Conservation (phyloP, 2,888 invertebrate species). For the Caenorhabditis parvicauda region DNA sequence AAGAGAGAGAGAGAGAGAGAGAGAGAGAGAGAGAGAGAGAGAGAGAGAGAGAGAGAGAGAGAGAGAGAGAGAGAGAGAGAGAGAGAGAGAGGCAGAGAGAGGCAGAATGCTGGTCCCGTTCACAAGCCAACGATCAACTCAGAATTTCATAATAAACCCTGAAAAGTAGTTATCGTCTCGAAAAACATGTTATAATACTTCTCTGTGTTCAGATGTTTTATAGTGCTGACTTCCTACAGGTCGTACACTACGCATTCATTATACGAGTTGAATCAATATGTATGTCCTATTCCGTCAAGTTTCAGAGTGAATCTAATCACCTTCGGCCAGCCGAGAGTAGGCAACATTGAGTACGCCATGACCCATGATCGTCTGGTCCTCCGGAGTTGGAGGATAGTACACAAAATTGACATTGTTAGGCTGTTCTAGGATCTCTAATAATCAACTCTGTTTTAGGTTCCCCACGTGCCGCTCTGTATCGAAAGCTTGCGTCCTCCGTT, state of each 20-base stretch:
- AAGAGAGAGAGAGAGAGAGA: too few relatives aligned
- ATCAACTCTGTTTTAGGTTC: conserved; percentile 28
- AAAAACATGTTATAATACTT: neutral
- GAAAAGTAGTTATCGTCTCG: too few relatives aligned
- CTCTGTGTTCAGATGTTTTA: neutral
- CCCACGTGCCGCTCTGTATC: conserved; percentile 53
- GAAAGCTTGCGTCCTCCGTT: conserved; percentile 19
- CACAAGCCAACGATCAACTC: too few relatives aligned
- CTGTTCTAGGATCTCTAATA: neutral
- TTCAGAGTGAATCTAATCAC: conserved; percentile 40
- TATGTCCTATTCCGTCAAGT: neutral
- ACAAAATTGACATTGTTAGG: conserved; percentile 46
- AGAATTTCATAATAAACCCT: too few relatives aligned
- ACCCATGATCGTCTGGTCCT: conserved; percentile 46
- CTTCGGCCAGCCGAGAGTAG: conserved; percentile 60
- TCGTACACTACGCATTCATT: neutral
- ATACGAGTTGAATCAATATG: too few relatives aligned
- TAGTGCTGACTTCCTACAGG: neutral
- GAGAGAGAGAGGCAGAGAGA: too few relatives aligned
- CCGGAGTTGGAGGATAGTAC: conserved; percentile 45
- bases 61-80: too few relatives aligned
- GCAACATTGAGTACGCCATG: conserved; percentile 51
- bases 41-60: too few relatives aligned
- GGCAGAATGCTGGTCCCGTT: too few relatives aligned
- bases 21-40: too few relatives aligned